Conservation (phyloP, 2,888 invertebrate species). For the Rhagonycha lutea region DNA sequence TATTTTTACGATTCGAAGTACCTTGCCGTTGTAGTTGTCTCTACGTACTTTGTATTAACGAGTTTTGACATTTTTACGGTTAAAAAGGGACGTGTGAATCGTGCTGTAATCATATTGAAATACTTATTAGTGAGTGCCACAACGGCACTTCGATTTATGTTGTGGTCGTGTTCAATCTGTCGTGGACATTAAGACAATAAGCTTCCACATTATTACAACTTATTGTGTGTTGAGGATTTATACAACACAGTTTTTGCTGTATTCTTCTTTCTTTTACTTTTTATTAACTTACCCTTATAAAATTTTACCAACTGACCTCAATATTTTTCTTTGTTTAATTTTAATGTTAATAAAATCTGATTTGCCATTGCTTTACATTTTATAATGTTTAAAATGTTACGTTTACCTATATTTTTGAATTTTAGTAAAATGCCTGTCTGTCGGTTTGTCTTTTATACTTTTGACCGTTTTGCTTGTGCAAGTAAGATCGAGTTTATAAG, state of each 20-base stretch:
- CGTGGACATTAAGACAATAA: constrained; percentile 50
- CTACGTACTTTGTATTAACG: constrained; percentile 21
- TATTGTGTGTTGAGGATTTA: constrained; percentile 44
- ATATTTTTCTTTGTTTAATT: neutral
- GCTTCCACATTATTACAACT: constrained; percentile 45
- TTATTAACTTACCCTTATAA: neutral
- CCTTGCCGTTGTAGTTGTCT: constrained; percentile 8
- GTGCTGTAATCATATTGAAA: constrained; percentile 33
- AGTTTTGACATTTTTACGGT: constrained; percentile 37
- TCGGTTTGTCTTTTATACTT: no score
- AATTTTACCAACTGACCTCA: neutral
- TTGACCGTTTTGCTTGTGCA: no score
- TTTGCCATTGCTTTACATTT: neutral
- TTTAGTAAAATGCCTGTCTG: no score
- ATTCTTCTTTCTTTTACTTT: constrained; percentile 8
- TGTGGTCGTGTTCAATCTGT: constrained; percentile 50
- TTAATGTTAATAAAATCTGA: neutral
- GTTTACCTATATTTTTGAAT: neutral
- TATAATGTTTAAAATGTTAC: no score
- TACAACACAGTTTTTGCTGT: constrained; percentile 16
- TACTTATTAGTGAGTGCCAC: constrained; percentile 33
- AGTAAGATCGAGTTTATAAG: no score
- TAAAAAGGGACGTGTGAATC: constrained; percentile 37
- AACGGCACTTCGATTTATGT: constrained; percentile 44
- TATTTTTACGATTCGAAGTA: constrained; percentile 32